Evolutionary conservation across 2,797 vertebrate species (phyloP).

Genomic region (Trichosurus vulpecula): DNA sequence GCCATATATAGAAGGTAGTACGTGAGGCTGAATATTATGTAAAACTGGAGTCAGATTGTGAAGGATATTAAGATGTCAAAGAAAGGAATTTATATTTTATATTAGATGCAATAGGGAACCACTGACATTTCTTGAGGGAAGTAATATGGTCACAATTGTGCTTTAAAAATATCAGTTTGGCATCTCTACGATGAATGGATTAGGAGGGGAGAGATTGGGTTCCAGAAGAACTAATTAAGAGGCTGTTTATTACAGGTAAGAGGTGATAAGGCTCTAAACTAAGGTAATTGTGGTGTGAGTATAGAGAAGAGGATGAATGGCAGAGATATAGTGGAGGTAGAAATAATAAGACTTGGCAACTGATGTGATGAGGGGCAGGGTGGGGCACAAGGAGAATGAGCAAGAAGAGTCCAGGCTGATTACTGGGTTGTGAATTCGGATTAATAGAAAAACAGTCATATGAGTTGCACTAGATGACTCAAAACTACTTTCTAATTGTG

Average conservation of each 20-base stretch:
- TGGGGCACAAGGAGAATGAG: neutral
- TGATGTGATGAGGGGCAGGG: too few relatives aligned
- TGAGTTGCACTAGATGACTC: neutral
- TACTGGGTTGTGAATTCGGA: neutral
- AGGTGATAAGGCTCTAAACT: neutral
- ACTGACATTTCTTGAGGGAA: neutral
- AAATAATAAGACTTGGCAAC: neutral
- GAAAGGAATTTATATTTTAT: neutral
- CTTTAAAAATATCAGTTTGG: neutral
- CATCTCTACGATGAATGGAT: neutral
- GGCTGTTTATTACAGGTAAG: neutral
- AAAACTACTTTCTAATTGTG: neutral
- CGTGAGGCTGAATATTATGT: neutral
- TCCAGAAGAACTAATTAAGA: neutral
- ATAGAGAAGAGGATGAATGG: neutral
- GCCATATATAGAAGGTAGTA: neutral
- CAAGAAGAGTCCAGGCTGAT: neutral
- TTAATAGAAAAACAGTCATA: neutral
- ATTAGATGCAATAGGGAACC: neutral
- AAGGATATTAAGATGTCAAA: neutral
- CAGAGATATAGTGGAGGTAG: neutral
- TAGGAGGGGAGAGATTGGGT: neutral
- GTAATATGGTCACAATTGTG: neutral
- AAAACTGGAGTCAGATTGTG: neutral
- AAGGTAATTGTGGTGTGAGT: neutral